Base-by-base conservation (phyloP, 2,113 vertebrate genomes). In the Mola mola region DNA sequence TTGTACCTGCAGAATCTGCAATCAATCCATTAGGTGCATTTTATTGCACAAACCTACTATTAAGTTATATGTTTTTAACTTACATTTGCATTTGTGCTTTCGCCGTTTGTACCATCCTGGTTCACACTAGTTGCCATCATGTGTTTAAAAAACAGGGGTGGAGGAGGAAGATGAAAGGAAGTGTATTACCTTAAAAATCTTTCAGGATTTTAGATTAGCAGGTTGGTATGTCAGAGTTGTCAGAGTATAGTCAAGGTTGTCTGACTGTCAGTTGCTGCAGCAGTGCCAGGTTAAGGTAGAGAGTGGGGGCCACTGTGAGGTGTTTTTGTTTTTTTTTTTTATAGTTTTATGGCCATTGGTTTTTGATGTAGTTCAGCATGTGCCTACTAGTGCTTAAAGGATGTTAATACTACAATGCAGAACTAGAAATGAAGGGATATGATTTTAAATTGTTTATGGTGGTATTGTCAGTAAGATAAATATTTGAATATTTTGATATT, bases 1-100 rank as follows among this genome's bases (percentile, higher is more conserved):
- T n/a, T n/a, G n/a, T n/a, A n/a, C n/a, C n/a, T n/a, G n/a, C n/a
- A n/a, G n/a, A n/a, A n/a, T n/a, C n/a, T n/a, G n/a, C n/a, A n/a
- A n/a, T n/a, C n/a, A n/a, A n/a, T n/a, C n/a, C n/a, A n/a, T n/a
- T n/a, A n/a, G n/a, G n/a, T n/a, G n/a, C n/a, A 53, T 5, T 28
- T 28, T 28, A 8, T 28, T 28, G 26, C 26, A 28, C 8, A 28
- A 28, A 28, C 40, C 8, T 43, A 13, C 38, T 15, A 9, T 44
- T 37, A 26, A 1, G 41, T 47, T 44, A 13, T 1, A 12, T 48
- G 38, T 40, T 8, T 5, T 41, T 50, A 29, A 37, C 26, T 41
- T 55, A 2, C 4, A 44, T 60, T 40, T 49, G 16, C 21, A 20
- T 61, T 12, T 49, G 36, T 5, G 16, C 29, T 60, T 37, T 42